Base-by-base conservation (phyloP, 30 jellyfish, hydroid and myxozoan genomes). In the Catostylus mosaicus region DNA sequence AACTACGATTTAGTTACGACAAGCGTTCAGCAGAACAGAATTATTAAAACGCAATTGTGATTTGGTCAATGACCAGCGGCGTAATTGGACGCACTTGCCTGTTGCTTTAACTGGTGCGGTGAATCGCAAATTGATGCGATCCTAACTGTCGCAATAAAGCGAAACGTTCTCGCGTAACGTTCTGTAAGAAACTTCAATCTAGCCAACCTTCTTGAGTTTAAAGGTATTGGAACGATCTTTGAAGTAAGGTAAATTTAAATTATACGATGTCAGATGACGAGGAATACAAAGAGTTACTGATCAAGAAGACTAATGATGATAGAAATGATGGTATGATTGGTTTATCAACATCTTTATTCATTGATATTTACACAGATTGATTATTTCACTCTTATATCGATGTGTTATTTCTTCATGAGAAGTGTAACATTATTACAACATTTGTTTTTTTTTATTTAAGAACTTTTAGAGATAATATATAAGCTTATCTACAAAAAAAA, bases 231-330 rank as follows among this genome's bases (percentile, higher is more conserved):
- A 2, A 23, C 1, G 14, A 4, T 16, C 27, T 48, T 48, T 48
- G 63, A 48, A 16, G n/a, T n/a, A 48, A 16, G 1, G 11, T 9
- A 16, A 40, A 40, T 40, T 27, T 65, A 2, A 27, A 31, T 1
- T 30, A 2, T 1, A 43, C 37, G 8, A 68, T 68, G 80, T 68
- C 80, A 3, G 80, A 68, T 40, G 80, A 68, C 20, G 80, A 68
- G 22, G 59, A 48, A 23, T 68, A 68, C 37, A 68, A 68, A n/a
- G 80, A 68, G 56, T 38, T 68, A 36, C 32, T 68, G 62, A 37
- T 37, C 27, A 35, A 68, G 64, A 68, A 68, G 30, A 52, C 67
- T n/a, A n/a, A n/a, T n/a, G n/a, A n/a, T n/a, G n/a, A n/a, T n/a
- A n/a, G n/a, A n/a, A n/a, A n/a, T n/a, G n/a, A n/a, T n/a, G n/a